A percentile compares a stretch with the other conserved stretches of the same genome.
These are phyloP conservation scores for Dolichallabes microphthalmus DNA, from an alignment of 2,113 vertebrate genomes.

Conservation along the genomic window DNA sequence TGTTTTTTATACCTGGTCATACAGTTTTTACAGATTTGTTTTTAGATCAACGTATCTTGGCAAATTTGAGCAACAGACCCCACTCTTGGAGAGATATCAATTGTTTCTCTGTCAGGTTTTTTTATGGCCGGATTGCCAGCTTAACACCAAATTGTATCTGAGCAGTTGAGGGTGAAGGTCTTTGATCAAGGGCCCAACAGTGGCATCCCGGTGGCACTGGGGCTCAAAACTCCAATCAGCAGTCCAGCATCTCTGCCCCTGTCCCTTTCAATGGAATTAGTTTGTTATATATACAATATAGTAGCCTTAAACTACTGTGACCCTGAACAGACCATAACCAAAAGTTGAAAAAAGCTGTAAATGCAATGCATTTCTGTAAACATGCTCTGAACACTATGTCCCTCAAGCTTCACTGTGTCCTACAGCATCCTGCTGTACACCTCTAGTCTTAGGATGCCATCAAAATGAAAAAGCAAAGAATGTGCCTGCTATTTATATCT, in stretches of 20 bases:
- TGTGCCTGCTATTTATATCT: background rate
- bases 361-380: background rate
- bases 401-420: background rate
- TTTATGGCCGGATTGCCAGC: too few relatives aligned
- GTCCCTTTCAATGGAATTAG: background rate
- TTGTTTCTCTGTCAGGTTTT: too few relatives aligned
- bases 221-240: too few relatives aligned
- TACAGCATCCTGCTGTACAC: background rate
- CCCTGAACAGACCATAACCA: background rate
- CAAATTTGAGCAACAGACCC: too few relatives aligned
- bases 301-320: background rate
- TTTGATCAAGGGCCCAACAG: too few relatives aligned
- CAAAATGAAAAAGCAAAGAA: background rate
- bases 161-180: too few relatives aligned
- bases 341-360: background rate
- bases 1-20: background rate
- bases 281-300: background rate
- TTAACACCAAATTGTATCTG: too few relatives aligned
- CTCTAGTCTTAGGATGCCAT: background rate
- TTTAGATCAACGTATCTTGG: too few relatives aligned
- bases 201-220: too few relatives aligned
- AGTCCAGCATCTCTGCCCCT: background rate
- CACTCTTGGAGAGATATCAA: too few relatives aligned
- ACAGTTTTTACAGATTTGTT: background rate
- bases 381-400: background rate